These are phyloP conservation scores for Rafetus swinhoei DNA, from an alignment of 2,113 vertebrate species.

Conservation along the genomic window DNA sequence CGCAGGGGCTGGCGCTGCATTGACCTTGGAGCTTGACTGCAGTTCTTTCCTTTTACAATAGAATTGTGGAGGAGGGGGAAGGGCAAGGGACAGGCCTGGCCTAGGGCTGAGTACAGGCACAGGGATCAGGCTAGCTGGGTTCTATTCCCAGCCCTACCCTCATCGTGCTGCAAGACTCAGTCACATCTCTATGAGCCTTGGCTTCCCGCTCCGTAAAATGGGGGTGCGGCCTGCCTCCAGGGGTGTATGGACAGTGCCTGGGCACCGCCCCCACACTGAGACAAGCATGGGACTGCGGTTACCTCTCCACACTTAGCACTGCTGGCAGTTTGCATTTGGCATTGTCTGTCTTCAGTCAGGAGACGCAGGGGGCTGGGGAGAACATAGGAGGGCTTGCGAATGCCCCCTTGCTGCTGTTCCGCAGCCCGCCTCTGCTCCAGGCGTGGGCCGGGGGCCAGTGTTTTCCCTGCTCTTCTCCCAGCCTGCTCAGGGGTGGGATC, in stretches of 20 bases:
- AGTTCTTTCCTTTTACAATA: not conserved
- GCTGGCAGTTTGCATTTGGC: not conserved
- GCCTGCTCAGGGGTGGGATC: not conserved
- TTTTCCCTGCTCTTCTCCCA: not conserved
- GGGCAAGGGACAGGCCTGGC: not conserved
- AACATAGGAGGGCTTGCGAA: not conserved
- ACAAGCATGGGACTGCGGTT: not conserved
- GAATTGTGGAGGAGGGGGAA: not conserved
- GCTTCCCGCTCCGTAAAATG: too few relatives aligned
- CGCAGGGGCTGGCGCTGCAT: not conserved
- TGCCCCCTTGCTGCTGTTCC: not conserved
- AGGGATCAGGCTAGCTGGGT: not conserved
- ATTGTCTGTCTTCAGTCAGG: not conserved
- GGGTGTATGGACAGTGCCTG: not conserved
- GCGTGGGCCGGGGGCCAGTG: rapidly evolving
- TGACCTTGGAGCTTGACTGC: not conserved
- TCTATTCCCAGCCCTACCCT: not conserved
- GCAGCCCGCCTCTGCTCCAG: not conserved
- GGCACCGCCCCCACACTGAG: not conserved
- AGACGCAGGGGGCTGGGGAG: not conserved
- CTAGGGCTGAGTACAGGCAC: not conserved
- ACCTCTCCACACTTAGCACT: too few relatives aligned
- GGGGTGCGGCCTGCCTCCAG: not conserved
- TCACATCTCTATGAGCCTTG: not conserved
- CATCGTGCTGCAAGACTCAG: not conserved